Evolutionary conservation across 2,113 vertebrate genomes (phyloP), one percentile per base, ranked within the genome.

Genomic region (Alethe diademata): DNA sequence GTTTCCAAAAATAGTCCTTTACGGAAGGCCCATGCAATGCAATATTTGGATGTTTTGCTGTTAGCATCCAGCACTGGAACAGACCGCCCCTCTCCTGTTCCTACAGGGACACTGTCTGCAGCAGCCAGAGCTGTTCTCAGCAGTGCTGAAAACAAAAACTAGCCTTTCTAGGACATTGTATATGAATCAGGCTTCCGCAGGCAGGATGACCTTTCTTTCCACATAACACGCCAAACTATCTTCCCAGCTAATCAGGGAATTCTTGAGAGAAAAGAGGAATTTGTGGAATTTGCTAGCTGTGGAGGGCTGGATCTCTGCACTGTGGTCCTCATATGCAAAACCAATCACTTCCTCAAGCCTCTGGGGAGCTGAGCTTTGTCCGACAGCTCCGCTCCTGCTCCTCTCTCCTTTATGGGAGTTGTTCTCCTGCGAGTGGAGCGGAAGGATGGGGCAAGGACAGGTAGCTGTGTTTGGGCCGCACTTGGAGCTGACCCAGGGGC

Each of bases 201-300:
- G 60, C 91, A 96, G 72, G 65, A 93, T 97, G 97, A 97, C 97
- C 96, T 98, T 95, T 94, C 81, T 95, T 97, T 96, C 94, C 78
- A 47, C 93, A 26, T 96, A 96, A 76, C 95, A 67, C 4, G 54
- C 95, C 81, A 88, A 86, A 92, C 97, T 96, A 97, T 96, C 97
- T 98, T 98, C 96, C 96, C 96, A 92, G 73, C 54, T 94, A 97
- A 97, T 98, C 97, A 97, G 93, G 74, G 89, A 97, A 95, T 95
- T 97, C 96, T 97, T 94, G 84, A 93, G 86, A 91, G 92, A 92
- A 85, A 96, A 96, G 87, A 96, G 97, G 97, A 97, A 97, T 97
- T 91, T 75, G 65, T 69, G 90, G 96, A 96, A 97, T 97, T 96
- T 69, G 90, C 83, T 90, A 65, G 80, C 88, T 96, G 86, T 11